Base-by-base conservation (phyloP, 2,888 invertebrate genomes). In the Campoplex capitator region DNA sequence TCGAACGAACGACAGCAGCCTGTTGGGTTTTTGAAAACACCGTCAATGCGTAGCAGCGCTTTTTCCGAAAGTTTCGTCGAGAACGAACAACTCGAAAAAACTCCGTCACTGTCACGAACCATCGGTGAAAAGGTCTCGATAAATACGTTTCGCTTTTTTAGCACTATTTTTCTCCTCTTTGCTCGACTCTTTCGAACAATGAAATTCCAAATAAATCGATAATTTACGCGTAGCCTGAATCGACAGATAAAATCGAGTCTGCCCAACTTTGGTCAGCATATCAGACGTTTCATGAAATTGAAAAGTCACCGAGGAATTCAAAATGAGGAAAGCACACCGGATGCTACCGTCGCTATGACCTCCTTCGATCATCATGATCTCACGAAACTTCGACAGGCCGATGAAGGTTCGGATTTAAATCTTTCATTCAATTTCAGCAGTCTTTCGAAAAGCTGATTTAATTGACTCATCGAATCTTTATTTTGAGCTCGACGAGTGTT, bases 161-260 rank as follows among this genome's bases (percentile, higher is more conserved):
- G n/a, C 28, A 42, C 58, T 2, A 0, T 13, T 23, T 77, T 38
- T 68, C 35, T 67, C 13, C 0, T 51, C 8, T 42, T 70, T 18
- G 28, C 54, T 23, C 23, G 67, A 42, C 7, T 68, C 62, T 28
- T 23, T 58, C 58, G 11, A 42, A 32, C 18, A 18, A 54, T 48
- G 18, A 76, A 79, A 68, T 54, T 71, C 38, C n/a, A 28, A 45
- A 74, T 32, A 56, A 73, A 67, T 45, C 62, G 70, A 62, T 48
- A n/a, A 54, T 62, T 76, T n/a, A 75, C 51, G 45, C 35, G 35
- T n/a, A 45, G 32, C 45, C 38, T 73, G 51, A 86, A 88, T 73
- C 56, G 68, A 89, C 89, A 91, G 92, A 92, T 92, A 75, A 90
- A 87, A 86, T 89, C 89, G 70, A 91, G 90, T 86, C 65, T 92